Base-by-base conservation (phyloP, 1,140 invertebrate genomes). In the Trichonephila clavipes region DNA sequence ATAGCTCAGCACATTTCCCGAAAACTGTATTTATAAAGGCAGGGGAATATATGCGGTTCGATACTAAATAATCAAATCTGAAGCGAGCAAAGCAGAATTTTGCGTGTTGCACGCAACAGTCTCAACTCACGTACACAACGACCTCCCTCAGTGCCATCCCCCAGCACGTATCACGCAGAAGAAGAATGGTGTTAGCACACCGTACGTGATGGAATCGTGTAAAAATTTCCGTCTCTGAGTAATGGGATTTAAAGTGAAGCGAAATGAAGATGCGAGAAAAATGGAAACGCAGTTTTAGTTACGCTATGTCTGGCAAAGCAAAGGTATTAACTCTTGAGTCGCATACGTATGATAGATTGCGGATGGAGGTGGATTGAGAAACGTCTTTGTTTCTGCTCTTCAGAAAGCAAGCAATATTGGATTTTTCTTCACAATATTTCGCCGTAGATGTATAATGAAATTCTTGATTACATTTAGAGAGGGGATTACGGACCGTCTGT, bases 171-270 rank as follows among this genome's bases (percentile, higher is more conserved):
- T 16, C 59, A 59, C 59, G 61, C 24, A 61, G 59, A 28, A 59
- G 86, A 51, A 14, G 44, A 19, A 19, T 51, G n/a, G 66, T 24
- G 66, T 24, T 69, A 69, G 34, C 34, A 10, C 34, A 21, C 2
- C 24, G 3, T 81, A 81, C 88, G 88, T 90, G 88, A 90, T 77
- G 88, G 88, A 81, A 81, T 90, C 88, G 88, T 90, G 88, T 90
- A 90, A 90, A 90, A 91, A 91, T 91, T 64, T 91, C 61, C 61
- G 59, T 64, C 61, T 44, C 19, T 8, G 61, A 62, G 77, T 82
- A 91, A 91, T 83, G 90, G 77, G 77, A 91, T 91, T 91, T 91
- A 91, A 91, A 91, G 90, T 91, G 90, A 91, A 82, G 90, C 24
- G 90, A 91, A 91, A 83, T 51, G 72, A 77, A 77, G 66, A 81